Evolutionary conservation across 2,888 invertebrate genomes (phyloP).

Genomic region (Drosophila percnosoma): DNA sequence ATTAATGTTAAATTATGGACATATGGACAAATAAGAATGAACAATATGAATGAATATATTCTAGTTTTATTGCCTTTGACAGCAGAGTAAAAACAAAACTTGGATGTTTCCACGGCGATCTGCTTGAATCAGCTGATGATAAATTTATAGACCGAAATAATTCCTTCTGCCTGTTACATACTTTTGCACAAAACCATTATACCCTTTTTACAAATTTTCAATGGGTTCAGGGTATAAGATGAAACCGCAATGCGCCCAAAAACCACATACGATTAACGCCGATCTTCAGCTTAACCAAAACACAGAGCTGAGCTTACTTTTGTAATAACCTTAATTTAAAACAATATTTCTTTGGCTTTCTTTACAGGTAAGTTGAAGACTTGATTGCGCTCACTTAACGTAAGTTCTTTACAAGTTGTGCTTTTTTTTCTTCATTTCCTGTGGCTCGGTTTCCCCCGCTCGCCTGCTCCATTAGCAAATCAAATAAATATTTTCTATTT

Average conservation of each 20-base stretch:
- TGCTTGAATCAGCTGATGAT: neutral
- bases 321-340: slow-evolving; percentile 59
- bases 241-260: neutral
- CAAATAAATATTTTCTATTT: slow-evolving; percentile 67
- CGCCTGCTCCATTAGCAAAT: slow-evolving; percentile 66
- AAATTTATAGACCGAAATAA: neutral
- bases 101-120: neutral
- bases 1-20: neutral
- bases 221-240: neutral
- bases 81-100: neutral
- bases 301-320: slow-evolving; percentile 12
- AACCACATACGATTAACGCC: slow-evolving; percentile 26
- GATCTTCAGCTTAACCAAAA: slow-evolving; percentile 28
- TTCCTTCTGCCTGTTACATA: neutral
- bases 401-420: slow-evolving; percentile 46
- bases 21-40: neutral
- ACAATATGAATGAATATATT: neutral
- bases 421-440: slow-evolving; percentile 15
- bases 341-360: slow-evolving; percentile 60
- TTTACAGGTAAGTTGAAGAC: slow-evolving; percentile 70
- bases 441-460: slow-evolving; percentile 12
- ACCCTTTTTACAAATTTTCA: neutral
- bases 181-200: slow-evolving; percentile 4
- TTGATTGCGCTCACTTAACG: slow-evolving; percentile 40
- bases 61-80: neutral